Evolutionary conservation across 1,140 invertebrate genomes (phyloP).

Genomic region (Drosophila asahinai): DNA sequence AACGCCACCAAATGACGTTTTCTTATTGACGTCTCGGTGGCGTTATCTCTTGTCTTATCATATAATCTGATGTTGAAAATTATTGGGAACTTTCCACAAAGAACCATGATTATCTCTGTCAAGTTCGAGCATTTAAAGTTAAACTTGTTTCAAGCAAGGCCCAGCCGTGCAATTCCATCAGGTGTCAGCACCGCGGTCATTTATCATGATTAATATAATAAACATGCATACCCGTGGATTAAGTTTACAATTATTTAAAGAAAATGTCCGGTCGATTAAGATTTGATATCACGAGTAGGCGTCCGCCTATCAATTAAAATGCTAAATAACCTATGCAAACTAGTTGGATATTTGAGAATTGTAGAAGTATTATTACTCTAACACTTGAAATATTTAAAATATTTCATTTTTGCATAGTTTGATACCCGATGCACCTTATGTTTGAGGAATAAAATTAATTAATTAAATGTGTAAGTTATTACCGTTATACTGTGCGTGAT

Average conservation of each 20-base stretch:
- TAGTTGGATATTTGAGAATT: constrained; percentile 2
- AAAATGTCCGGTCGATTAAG: constrained; percentile 29
- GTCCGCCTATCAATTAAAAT: constrained; percentile 27
- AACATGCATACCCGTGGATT: neutral
- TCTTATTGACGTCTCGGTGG: neutral
- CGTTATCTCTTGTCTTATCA: constrained; percentile 11
- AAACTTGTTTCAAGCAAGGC: constrained; percentile 18
- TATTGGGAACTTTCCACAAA: no score
- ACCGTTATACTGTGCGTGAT: no score
- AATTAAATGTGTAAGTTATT: no score
- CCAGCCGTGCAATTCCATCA: neutral
- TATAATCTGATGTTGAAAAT: neutral
- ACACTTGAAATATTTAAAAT: neutral
- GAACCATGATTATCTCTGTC: neutral
- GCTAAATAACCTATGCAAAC: constrained; percentile 4
- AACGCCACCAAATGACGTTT: constrained; percentile 1
- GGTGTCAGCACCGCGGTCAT: constrained; percentile 20
- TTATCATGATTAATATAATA: constrained; percentile 13
- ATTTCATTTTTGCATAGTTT: neutral
- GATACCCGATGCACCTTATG: no score
- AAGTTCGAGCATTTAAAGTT: neutral
- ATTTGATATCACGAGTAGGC: constrained; percentile 7
- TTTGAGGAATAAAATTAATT: no score
- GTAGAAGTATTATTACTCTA: neutral
- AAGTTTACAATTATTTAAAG: constrained; percentile 33